A percentile compares a stretch with the other conserved stretches of the same genome.
These are phyloP conservation scores for Pao palembangensis DNA, from an alignment of 2,113 vertebrate genomes.

Conservation along the genomic window DNA sequence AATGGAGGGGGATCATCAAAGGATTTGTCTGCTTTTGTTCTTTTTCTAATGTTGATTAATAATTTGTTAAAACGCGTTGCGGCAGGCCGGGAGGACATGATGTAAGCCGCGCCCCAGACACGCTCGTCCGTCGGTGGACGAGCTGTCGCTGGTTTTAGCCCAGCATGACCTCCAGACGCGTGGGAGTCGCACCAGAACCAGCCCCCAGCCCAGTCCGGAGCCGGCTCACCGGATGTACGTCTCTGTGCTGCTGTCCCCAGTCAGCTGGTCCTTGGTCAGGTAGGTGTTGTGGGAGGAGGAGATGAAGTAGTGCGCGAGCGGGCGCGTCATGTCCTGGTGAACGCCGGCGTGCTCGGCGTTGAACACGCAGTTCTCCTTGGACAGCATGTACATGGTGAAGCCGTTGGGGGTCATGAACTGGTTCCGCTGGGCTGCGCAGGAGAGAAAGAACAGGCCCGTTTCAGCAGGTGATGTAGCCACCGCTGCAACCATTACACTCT, in stretches of 20 bases:
- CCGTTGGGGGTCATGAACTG: conserved; percentile 92
- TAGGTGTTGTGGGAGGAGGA: conserved; percentile 98
- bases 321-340: conserved; percentile 90
- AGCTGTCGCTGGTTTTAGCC: too few relatives aligned
- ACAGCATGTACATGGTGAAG: conserved; percentile 95
- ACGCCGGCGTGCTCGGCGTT: conserved; percentile 78
- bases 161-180: too few relatives aligned
- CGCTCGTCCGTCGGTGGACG: too few relatives aligned
- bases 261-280: conserved; percentile 88
- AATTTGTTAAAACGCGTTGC: too few relatives aligned
- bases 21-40: too few relatives aligned
- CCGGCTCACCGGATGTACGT: conserved; percentile 88
- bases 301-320: conserved; percentile 93
- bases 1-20: too few relatives aligned
- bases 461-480: neutral
- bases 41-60: too few relatives aligned
- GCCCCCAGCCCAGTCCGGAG: too few relatives aligned
- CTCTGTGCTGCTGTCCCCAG: conserved; percentile 87
- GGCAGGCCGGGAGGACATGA: too few relatives aligned
- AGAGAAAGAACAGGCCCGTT: conserved; percentile 30
- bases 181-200: too few relatives aligned
- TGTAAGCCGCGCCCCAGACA: too few relatives aligned
- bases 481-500: too few relatives aligned
- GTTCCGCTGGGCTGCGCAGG: conserved; percentile 81
- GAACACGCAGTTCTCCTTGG: conserved; percentile 82